A percentile compares a stretch with the other conserved stretches of the same genome.
Conservation (phyloP, 2,113 vertebrate genomes). For the Centropus bengalensis region DNA sequence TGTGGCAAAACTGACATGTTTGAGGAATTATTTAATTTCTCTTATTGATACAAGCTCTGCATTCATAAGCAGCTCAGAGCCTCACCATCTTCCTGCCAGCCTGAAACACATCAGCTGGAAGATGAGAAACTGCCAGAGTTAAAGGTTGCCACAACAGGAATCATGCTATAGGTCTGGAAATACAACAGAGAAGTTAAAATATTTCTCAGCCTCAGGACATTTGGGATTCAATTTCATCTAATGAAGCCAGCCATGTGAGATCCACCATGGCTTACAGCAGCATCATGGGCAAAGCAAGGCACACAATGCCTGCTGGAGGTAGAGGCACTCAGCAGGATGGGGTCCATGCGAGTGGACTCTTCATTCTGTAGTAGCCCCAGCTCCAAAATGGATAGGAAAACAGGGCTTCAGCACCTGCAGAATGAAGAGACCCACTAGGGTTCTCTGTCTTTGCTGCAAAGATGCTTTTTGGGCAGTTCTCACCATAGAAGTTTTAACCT, state of each 20-base stretch:
- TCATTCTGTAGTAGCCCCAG: neutral
- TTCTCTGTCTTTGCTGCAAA: neutral
- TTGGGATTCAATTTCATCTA: neutral
- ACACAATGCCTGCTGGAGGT: fast-evolving
- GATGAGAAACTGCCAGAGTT: neutral
- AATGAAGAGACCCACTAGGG: neutral
- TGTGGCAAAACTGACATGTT: neutral
- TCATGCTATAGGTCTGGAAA: neutral
- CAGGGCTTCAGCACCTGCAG: neutral
- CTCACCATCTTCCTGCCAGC: conserved; percentile 15
- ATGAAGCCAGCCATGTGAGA: fast-evolving
- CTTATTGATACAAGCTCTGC: conserved; percentile 6
- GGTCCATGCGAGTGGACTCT: no score
- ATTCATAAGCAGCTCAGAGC: conserved; percentile 18
- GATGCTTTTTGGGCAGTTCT: neutral
- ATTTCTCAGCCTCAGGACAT: neutral
- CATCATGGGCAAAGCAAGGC: fast-evolving
- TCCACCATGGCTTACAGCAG: fast-evolving
- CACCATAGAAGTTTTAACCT: neutral
- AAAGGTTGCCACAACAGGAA: conserved; percentile 37
- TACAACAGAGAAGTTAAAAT: neutral
- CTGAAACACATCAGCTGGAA: neutral
- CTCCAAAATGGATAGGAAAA: neutral
- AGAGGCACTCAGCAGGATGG: fast-evolving
- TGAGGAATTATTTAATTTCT: conserved; percentile 34